Percentiles rank a stretch among this genome's conserved stretches.
Evolutionary conservation across 2,888 invertebrate species (phyloP).

Genomic region (Drosophila monieri): DNA sequence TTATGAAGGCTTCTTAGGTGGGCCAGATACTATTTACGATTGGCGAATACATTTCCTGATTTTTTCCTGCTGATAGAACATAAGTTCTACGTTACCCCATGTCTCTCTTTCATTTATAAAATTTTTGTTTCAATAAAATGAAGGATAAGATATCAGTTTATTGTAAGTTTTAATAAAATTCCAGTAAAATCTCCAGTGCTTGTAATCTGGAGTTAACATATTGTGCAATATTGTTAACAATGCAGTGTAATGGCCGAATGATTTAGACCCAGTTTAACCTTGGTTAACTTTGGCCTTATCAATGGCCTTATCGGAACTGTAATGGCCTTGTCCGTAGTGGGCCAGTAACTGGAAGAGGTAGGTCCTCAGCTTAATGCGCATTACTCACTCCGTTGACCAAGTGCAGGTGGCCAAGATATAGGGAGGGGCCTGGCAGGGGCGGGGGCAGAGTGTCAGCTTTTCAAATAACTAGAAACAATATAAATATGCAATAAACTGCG

Average conservation of each 20-base stretch:
- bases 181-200: conserved; percentile 6
- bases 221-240: conserved; percentile 21
- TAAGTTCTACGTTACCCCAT: background rate
- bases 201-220: conserved; percentile 27
- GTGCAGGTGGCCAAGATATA: conserved; percentile 14
- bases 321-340: conserved; percentile 29
- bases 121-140: background rate
- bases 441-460: conserved; percentile 8
- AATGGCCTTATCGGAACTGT: conserved; percentile 23
- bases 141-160: too few species aligned
- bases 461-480: conserved; percentile 11
- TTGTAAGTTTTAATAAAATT: too few species aligned
- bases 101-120: background rate
- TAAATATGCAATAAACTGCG: conserved; percentile 30
- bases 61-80: conserved; percentile 15
- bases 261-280: conserved; percentile 19
- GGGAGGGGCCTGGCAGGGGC: background rate
- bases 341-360: conserved; percentile 16
- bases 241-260: background rate
- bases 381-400: conserved; percentile 23
- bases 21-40: conserved; percentile 36
- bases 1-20: conserved; percentile 43
- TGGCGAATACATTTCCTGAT: conserved; percentile 36
- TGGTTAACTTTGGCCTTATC: conserved; percentile 43
- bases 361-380: conserved; percentile 12